Evolutionary conservation across 2,888 invertebrate genomes (phyloP), one percentile per base, ranked within the genome.

Genomic region (Lapara coniferarum): DNA sequence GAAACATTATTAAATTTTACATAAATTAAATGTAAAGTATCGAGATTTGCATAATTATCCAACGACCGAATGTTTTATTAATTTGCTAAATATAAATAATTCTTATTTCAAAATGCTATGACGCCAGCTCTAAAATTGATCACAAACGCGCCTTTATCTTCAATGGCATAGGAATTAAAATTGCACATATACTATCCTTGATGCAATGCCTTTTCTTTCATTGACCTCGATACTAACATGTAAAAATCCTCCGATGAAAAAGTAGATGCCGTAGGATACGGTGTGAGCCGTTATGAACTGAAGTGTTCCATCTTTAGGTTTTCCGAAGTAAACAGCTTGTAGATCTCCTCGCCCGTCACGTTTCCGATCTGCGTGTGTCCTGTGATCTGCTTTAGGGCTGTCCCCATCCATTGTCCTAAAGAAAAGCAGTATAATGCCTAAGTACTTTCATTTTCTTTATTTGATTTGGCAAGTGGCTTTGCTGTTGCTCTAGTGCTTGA

Each of bases 321-420:
- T 76, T 94, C 90, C 49, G 91, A 83, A 0, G 94, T 90, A 72
- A 94, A 85, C n/a, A 94, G 73, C 49, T 91, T 85, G 53, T 85
- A 83, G 58, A 93, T 86, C 37, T 94, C 89, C 46, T 84, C 81
- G 4, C 88, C 78, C 0, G 89, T 87, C 68, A 83, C 80, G 73
- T 92, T 93, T 51, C 81, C 83, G 70, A 80, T 82, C 30, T 86
- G 86, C 1, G 90, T 90, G 44, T 90, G 88, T 1, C 95, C 94
- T 25, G 84, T 85, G 84, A 85, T 90, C 86, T 96, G 96, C 76
- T 95, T 95, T 46, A 95, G 82, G 1, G 95, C 92, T 79, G 96
- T 94, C 3, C 95, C 86, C 16, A 96, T 90, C 96, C 96, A 96
- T 90, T 96, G 95, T 80, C 96, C 96, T 96, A 85, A 19, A 92